These are phyloP conservation scores for Triplophysa rosa DNA, from an alignment of 2,113 vertebrate species.

Conservation along the genomic window DNA sequence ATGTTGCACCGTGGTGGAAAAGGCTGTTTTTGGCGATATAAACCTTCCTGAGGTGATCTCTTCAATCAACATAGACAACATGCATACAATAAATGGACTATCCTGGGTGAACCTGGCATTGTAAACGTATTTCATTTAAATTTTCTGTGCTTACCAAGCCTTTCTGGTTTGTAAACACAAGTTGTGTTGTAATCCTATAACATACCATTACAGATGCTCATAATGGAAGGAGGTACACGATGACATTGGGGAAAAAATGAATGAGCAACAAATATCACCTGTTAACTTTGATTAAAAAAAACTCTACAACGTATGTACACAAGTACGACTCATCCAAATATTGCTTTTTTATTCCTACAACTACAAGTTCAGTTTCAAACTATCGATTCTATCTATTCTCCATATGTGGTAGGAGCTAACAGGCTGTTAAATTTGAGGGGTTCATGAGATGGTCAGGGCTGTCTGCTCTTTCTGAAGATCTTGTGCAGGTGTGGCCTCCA, in stretches of 20 bases:
- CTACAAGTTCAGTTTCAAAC: not conserved
- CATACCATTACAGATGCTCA: constrained; percentile 25
- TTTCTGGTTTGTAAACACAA: constrained; percentile 32
- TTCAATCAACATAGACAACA: not conserved
- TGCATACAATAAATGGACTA: not conserved
- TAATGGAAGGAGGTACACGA: constrained; percentile 1
- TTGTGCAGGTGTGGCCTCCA: constrained; percentile 32
- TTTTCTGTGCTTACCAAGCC: constrained; percentile 4
- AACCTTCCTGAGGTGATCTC: not conserved
- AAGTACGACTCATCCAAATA: not conserved
- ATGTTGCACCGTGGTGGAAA: not conserved
- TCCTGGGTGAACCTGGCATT: not conserved
- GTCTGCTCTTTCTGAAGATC: constrained; percentile 24
- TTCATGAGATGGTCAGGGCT: constrained; percentile 24
- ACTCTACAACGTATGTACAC: not conserved
- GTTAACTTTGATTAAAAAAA: not conserved
- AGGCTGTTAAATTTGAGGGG: not conserved
- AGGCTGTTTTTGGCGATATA: not conserved
- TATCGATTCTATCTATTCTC: not conserved
- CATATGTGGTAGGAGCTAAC: not conserved
- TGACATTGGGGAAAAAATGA: not conserved
- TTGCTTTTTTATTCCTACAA: not conserved
- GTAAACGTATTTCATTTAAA: constrained; percentile 1
- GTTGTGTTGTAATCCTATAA: constrained; percentile 33
- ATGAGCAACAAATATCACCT: constrained; percentile 14